Evolutionary conservation across 2,888 invertebrate genomes (phyloP), one percentile per base, ranked within the genome.

Genomic region (Thelaira solivaga): DNA sequence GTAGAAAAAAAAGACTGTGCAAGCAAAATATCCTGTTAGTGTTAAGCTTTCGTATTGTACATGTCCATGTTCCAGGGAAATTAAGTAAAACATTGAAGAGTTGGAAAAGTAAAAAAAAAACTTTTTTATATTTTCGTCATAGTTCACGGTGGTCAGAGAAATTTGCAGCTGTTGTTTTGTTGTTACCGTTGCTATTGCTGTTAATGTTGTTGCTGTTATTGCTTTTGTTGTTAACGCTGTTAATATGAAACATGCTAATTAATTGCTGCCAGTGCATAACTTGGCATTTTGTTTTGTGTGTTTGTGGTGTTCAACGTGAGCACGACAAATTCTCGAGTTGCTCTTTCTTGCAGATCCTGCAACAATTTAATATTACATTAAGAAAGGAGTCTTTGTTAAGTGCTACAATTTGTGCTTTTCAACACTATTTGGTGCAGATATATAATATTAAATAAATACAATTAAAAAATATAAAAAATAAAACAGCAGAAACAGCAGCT

Each of bases 331-430:
- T 57, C n/a, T 41, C 39, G 4, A 22, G 36, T 10, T 16, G 31
- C n/a, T 80, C 83, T 80, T 83, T 81, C 79, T 79, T 83, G 80
- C 80, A 57, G 22, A 55, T 83, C 82, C 83, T 83, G 83, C 81
- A 81, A 76, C 80, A 79, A 51, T 74, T 57, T 61, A 49, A 18
- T n/a, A 47, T 34, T 34, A n/a, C 29, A 59, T 68, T 59, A 49
- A 18, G n/a, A n/a, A n/a, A n/a, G 41, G 34, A 31, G 24, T 49
- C 22, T 64, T 22, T 64, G 49, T 68, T 77, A 69, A 77, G 68
- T 77, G 68, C 64, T 39, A 36, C 57, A 73, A 73, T 68, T 77
- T 77, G 68, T 69, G 41, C 49, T 57, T 75, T 71, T 71, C 65
- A 75, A 75, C 71, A 67, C 64, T 64, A 55, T 73, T 59, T 39